Base-by-base conservation (phyloP, 2,797 vertebrate genomes). In the Cossypha dichroa region DNA sequence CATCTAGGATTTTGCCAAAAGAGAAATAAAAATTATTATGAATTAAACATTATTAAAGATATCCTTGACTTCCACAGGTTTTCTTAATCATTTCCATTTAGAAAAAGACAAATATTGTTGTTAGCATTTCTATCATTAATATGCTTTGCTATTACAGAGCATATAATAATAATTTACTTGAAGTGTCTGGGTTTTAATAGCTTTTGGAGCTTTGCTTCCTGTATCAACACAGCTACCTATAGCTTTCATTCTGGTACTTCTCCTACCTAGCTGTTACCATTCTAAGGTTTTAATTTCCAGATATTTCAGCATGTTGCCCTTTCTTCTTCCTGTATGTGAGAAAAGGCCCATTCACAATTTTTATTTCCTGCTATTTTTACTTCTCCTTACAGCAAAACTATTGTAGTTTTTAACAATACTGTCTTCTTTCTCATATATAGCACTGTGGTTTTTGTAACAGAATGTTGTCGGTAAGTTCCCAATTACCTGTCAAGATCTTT, bases 21-120 rank as follows among this genome's bases (percentile, higher is more conserved):
- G 67, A 83, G 63, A 41, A 87, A 91, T 60, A 82, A 70, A 85
- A 92, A 73, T 62, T 56, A 73, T 77, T 77, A 90, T 88, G 77
- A 85, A 87, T 84, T 66, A 84, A 72, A 66, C 34, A 66, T 41
- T 36, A 70, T 70, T 82, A 75, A 92, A 58, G 58, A 54, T 67
- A 85, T 43, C 38, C 51, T 70, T 82, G 34, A 72, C 69, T 96
- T 91, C 41, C 33, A 77, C 38, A 45, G 69, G 36, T 93, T 94
- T 83, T 78, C 75, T 43, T 40, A 85, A 92, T 77, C 5, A 72
- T 83, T 89, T 92, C 60, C 60, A 51, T 89, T 92, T 77, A 45
- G 78, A 43, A 92, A 82, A 92, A 67, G 56, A 58, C 56, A 90
- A 83, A 92, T 48, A 79, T 23, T 70, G 40, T 75, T 87, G 54